Evolutionary conservation across 1,140 invertebrate species (phyloP).

Genomic region (Dinoponera quadriceps): DNA sequence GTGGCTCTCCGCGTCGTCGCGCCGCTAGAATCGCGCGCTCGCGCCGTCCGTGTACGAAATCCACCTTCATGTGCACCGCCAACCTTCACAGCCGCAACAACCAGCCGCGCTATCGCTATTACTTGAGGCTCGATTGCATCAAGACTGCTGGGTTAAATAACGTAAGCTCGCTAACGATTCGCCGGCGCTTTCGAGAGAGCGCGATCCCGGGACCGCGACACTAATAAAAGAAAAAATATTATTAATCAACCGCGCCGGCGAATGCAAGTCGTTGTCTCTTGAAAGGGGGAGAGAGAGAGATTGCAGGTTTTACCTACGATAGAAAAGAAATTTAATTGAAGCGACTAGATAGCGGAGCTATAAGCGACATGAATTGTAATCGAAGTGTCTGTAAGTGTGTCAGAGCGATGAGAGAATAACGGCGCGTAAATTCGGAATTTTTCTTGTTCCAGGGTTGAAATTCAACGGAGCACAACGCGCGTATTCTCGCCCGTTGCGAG

Average conservation of each 20-base stretch:
- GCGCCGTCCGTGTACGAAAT: slow-evolving; percentile 21
- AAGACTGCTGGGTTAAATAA: not conserved
- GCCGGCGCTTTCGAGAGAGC: too few relatives aligned
- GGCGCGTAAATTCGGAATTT: not conserved
- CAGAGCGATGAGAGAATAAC: not conserved
- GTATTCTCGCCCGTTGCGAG: slow-evolving; percentile 4
- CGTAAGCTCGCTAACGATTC: too few relatives aligned
- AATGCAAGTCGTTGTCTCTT: too few relatives aligned
- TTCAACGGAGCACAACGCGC: slow-evolving; percentile 14
- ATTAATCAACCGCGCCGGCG: too few relatives aligned
- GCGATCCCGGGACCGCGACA: too few relatives aligned
- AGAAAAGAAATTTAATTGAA: too few relatives aligned
- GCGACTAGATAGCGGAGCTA: not conserved
- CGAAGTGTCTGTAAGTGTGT: not conserved
- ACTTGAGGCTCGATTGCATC: not conserved
- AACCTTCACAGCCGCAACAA: not conserved
- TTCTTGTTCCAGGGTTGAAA: slow-evolving; percentile 2
- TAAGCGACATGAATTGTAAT: not conserved
- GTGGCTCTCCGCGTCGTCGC: slow-evolving; percentile 73
- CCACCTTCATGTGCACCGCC: not conserved
- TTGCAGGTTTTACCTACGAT: too few relatives aligned
- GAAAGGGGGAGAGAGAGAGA: too few relatives aligned
- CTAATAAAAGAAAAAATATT: too few relatives aligned
- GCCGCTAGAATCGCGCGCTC: not conserved
- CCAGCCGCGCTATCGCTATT: not conserved